These are phyloP conservation scores for Lithobates pipiens DNA, from an alignment of 2,797 vertebrate genomes.

Conservation along the genomic window DNA sequence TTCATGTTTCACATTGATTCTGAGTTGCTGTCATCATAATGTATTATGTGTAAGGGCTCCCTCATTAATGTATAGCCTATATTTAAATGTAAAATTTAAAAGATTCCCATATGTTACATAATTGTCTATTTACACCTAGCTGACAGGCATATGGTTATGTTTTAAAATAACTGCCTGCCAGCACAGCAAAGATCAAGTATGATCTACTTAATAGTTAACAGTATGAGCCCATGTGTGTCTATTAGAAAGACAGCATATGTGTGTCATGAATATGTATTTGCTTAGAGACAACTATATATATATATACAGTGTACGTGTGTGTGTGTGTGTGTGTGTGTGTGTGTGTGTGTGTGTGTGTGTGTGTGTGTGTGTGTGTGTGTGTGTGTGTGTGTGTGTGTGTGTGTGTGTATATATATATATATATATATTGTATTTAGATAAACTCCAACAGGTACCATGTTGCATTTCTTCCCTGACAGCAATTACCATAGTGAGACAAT, in stretches of 20 bases:
- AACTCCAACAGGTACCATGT: too few species aligned
- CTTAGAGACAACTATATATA: not conserved
- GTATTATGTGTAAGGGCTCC: not conserved
- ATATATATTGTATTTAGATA: not conserved
- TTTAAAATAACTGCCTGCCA: not conserved
- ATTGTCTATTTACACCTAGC: constrained; percentile 1
- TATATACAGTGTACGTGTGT: too few species aligned
- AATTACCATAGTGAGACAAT: too few species aligned
- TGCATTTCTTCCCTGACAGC: too few species aligned
- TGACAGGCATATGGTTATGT: constrained; percentile 5
- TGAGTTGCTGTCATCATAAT: not conserved
- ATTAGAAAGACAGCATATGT: not conserved
- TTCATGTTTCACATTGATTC: not conserved
- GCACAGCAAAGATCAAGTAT: not conserved
- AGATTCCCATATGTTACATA: constrained; percentile 12
- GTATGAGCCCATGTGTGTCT: not conserved
- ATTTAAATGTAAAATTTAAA: not conserved
- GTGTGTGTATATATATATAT: not conserved
- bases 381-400: too few species aligned
- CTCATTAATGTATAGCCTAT: not conserved
- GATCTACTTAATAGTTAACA: not conserved
- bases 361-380: too few species aligned
- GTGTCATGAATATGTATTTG: not conserved
- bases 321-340: too few species aligned
- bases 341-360: too few species aligned